Evolutionary conservation across 2,113 vertebrate genomes (phyloP).

Genomic region (Eurypyga helias): DNA sequence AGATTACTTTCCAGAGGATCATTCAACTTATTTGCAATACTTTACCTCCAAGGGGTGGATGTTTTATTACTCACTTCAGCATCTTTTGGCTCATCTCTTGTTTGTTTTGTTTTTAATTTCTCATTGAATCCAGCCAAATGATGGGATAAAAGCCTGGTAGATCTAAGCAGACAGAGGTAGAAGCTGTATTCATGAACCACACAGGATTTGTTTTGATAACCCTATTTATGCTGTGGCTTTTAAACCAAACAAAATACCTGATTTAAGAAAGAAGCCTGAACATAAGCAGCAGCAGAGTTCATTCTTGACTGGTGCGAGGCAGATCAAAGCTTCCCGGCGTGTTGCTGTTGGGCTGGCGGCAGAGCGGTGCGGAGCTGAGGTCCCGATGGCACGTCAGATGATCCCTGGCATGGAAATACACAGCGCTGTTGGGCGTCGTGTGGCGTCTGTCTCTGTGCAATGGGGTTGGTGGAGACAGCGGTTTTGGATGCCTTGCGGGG

Average conservation of each 20-base stretch:
- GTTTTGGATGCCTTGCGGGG: background rate
- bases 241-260: background rate
- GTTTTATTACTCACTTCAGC: background rate
- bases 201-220: background rate
- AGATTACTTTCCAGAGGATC: background rate
- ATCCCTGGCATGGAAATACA: background rate
- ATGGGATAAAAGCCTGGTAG: background rate
- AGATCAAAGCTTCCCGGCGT: background rate
- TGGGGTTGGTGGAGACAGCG: background rate
- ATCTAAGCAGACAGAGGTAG: background rate
- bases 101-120: background rate
- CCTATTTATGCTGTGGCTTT: background rate
- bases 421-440: fast-evolving
- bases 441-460: background rate
- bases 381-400: background rate
- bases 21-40: background rate
- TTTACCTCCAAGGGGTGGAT: background rate
- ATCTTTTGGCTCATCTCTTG: background rate
- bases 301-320: background rate
- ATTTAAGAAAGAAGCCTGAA: background rate
- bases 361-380: background rate
- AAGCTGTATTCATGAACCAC: background rate
- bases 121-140: background rate
- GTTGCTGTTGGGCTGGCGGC: background rate
- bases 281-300: background rate